phyloP scores from a whole-genome alignment of 2,888 invertebrate genomes.

The Hartigia nigra region DNA sequence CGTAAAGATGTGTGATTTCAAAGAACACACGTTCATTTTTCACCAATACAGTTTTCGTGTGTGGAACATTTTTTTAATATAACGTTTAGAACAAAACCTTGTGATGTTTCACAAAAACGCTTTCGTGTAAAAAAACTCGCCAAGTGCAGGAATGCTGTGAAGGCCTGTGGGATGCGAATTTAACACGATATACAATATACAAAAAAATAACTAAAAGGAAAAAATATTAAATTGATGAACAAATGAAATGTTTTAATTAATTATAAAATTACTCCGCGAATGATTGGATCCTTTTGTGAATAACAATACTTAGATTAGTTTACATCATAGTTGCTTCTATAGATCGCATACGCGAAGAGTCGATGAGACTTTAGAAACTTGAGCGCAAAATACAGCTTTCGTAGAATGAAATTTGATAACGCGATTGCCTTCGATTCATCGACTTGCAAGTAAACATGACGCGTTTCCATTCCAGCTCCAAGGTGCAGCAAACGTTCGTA shows the following conservation, averaged over 20 bases:
- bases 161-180: too few relatives aligned
- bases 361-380: background rate
- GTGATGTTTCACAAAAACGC: too few relatives aligned
- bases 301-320: conserved; percentile 6
- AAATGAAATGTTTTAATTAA: conserved; percentile 6
- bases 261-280: conserved; percentile 19
- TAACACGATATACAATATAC: too few relatives aligned
- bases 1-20: too few relatives aligned
- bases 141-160: too few relatives aligned
- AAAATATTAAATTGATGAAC: background rate
- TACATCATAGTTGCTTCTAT: background rate
- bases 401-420: conserved; percentile 52
- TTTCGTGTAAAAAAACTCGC: too few relatives aligned
- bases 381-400: conserved; percentile 21
- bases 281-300: background rate
- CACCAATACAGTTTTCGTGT: too few relatives aligned
- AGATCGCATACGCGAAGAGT: background rate
- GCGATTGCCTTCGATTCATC: conserved; percentile 54
- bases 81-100: too few relatives aligned
- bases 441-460: conserved; percentile 33
- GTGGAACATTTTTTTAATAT: too few relatives aligned
- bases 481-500: background rate
- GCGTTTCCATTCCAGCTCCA: conserved; percentile 23
- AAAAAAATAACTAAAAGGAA: too few relatives aligned
- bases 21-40: too few relatives aligned